A percentile compares a stretch with the other conserved stretches of the same genome.
Evolutionary conservation across 1,140 invertebrate species (phyloP).

Genomic region (Berghia stephanieae): DNA sequence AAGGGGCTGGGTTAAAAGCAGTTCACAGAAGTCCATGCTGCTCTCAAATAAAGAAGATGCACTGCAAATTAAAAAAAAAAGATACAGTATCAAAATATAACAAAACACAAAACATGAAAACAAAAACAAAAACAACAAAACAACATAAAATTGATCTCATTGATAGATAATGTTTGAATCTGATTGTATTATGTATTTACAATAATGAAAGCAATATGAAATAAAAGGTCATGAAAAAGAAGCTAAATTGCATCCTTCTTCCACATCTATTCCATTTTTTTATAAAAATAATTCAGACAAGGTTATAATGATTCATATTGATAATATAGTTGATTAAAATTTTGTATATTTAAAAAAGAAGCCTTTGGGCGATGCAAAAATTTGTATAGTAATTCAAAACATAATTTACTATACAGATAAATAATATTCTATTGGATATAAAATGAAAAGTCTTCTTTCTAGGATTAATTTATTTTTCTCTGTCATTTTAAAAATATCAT

Average conservation of each 20-base stretch:
- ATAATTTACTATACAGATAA: not conserved
- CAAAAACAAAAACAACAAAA: not conserved
- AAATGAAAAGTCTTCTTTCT: too few species aligned
- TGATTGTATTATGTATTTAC: not conserved
- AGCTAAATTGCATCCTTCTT: not conserved
- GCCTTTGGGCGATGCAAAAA: not conserved
- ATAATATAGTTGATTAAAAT: too few species aligned
- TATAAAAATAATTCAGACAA: not conserved
- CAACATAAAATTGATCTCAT: constrained; percentile 8
- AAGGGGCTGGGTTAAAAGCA: constrained; percentile 71
- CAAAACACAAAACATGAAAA: not conserved
- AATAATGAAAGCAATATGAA: not conserved
- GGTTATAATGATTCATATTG: too few species aligned
- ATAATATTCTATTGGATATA: not conserved
- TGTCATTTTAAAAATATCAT: too few species aligned
- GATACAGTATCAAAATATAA: not conserved
- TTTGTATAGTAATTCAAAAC: not conserved
- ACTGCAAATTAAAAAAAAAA: constrained; percentile 62
- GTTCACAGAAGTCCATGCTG: constrained; percentile 70
- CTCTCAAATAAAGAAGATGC: constrained; percentile 74
- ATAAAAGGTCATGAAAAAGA: not conserved
- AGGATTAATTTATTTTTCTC: too few species aligned
- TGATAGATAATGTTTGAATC: not conserved
- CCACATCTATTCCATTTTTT: not conserved
- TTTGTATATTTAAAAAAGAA: too few species aligned